Evolutionary conservation across 1,140 invertebrate species (phyloP).

Genomic region (Coelopa frigida): DNA sequence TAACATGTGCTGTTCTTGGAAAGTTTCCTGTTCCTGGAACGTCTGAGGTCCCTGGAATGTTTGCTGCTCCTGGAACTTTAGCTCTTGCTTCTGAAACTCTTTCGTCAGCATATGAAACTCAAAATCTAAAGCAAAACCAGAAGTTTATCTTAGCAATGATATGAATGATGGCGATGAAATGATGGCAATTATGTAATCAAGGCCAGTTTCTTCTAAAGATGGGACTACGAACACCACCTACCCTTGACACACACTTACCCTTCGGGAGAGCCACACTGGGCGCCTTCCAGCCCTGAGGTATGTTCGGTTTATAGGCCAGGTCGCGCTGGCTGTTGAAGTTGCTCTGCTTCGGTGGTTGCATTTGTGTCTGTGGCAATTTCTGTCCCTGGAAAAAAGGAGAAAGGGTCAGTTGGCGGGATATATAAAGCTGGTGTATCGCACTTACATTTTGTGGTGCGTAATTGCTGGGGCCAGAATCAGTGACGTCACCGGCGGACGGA

Average conservation of each 20-base stretch:
- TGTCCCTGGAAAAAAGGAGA: not conserved
- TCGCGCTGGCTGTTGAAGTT: slow-evolving; percentile 27
- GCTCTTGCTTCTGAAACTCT: no score
- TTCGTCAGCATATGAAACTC: no score
- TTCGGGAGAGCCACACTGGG: slow-evolving; percentile 30
- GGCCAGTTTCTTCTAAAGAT: no score
- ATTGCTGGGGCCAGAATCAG: not conserved
- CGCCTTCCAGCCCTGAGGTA: slow-evolving; percentile 51
- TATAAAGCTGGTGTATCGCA: not conserved
- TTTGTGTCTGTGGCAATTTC: not conserved
- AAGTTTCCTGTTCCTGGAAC: no score
- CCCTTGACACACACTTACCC: slow-evolving; percentile 27
- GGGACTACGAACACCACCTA: not conserved
- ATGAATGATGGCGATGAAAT: no score
- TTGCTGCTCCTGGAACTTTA: no score
- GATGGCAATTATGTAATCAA: no score
- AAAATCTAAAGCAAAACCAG: no score
- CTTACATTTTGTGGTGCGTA: not conserved
- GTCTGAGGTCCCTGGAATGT: no score
- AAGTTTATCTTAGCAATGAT: no score
- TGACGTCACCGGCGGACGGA: not conserved
- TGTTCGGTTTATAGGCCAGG: slow-evolving; percentile 47
- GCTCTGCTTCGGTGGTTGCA: not conserved
- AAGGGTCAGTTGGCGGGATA: not conserved
- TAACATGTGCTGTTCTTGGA: no score